Conservation (phyloP, 1,140 invertebrate genomes). For the Cylas formicarius region DNA sequence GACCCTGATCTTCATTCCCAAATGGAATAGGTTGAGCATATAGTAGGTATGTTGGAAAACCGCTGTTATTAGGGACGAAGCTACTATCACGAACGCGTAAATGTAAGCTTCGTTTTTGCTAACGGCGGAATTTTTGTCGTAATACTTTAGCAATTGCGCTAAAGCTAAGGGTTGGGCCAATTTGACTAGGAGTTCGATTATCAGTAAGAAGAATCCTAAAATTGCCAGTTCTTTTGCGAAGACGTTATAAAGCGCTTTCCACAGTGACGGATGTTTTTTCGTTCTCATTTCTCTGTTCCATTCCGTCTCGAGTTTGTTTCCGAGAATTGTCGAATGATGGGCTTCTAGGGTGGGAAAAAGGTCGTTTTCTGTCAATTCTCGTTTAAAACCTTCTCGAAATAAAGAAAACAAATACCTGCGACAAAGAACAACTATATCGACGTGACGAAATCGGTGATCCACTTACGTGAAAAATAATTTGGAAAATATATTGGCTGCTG, state of each 20-base stretch:
- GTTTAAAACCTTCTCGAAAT: conserved; percentile 20
- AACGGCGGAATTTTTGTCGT: conserved; percentile 11
- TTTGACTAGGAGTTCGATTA: conserved; percentile 15
- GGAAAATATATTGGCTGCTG: not conserved
- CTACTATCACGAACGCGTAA: conserved; percentile 61
- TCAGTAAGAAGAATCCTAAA: not conserved
- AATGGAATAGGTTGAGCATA: conserved; percentile 60
- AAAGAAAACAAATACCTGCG: conserved; percentile 38
- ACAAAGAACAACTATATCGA: conserved; percentile 10
- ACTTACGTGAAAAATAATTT: conserved; percentile 7
- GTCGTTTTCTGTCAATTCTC: conserved; percentile 22
- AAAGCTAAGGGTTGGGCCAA: conserved; percentile 43
- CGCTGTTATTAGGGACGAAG: conserved; percentile 55
- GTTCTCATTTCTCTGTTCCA: conserved; percentile 43
- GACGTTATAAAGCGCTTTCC: conserved; percentile 33
- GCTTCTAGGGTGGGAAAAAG: conserved; percentile 12
- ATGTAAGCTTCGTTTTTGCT: conserved; percentile 52
- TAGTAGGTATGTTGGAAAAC: conserved; percentile 68
- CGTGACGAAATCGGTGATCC: not conserved
- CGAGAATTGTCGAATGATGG: conserved; percentile 37
- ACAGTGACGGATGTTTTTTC: conserved; percentile 35
- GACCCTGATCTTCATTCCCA: conserved; percentile 72
- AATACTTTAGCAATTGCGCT: conserved; percentile 16
- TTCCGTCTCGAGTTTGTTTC: conserved; percentile 48
- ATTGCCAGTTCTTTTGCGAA: conserved; percentile 30